Percentiles rank a stretch among this genome's conserved stretches.
phyloP scores from a whole-genome alignment of 2,113 vertebrate species.

The Helogale parvula region DNA sequence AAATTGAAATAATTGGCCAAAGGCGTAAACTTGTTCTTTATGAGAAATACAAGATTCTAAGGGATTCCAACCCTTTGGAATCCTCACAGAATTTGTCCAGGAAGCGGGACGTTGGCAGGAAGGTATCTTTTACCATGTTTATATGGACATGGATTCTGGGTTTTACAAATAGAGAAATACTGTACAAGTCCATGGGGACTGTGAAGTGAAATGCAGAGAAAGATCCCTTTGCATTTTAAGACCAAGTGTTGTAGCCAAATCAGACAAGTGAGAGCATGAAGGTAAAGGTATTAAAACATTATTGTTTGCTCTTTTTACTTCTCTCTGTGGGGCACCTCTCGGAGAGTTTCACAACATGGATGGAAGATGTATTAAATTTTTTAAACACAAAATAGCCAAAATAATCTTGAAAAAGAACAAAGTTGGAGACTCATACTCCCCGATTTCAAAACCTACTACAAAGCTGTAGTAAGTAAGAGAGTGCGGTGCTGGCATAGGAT shows the following conservation, averaged over 20 bases:
- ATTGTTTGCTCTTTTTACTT: neutral
- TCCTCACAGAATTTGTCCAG: slow-evolving; percentile 29
- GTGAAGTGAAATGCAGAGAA: neutral
- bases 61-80: neutral
- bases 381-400: neutral
- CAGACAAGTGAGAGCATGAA: neutral
- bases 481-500: neutral
- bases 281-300: neutral
- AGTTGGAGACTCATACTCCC: neutral
- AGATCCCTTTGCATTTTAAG: slow-evolving; percentile 24
- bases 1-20: slow-evolving; percentile 49
- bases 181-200: neutral
- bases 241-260: neutral
- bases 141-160: neutral
- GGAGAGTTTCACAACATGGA: neutral
- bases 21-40: slow-evolving; percentile 46
- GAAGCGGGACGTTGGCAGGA: neutral
- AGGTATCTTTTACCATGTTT: slow-evolving; percentile 39
- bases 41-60: slow-evolving; percentile 48
- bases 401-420: slow-evolving; percentile 22
- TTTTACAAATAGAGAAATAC: slow-evolving; percentile 53
- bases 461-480: neutral
- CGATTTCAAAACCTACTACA: neutral
- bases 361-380: neutral
- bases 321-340: neutral